Base-by-base conservation (phyloP, 2,113 vertebrate species). In the Sterrhoptilus dennistouni region DNA sequence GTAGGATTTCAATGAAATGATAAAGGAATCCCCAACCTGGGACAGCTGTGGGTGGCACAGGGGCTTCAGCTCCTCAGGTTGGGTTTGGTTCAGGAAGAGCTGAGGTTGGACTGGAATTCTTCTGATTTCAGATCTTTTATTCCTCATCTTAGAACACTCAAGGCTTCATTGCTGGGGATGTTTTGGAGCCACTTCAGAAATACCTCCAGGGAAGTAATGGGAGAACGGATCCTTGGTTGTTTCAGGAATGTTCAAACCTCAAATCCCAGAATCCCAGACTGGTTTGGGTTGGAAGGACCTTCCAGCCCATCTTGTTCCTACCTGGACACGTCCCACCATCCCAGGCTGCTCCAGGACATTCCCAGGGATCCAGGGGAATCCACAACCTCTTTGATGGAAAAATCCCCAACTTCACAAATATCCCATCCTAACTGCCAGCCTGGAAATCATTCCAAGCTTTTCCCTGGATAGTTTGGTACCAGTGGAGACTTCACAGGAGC, bases 351-450 rank as follows among this genome's bases (percentile, higher is more conserved):
- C 47, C 57, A 31, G 0, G 75, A 7, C 75, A 47, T 6, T 40
- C 4, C 13, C 75, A 49, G 28, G 38, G 29, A 18, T 28, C 36
- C 36, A 38, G 50, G 7, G 6, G 17, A 63, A 0, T 28, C 28
- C 69, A 47, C 1, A 0, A 18, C 28, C 17, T 28, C 19, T 45
- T 5, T 8, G 9, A 6, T 0, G 53, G 56, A 36, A 52, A 83
- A 71, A 65, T 54, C 16, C 49, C 53, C 54, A 17, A 14, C 23
- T 70, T n/a, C 24, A 4, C 8, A 20, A 83, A 50, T 38, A 56
- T 23, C 11, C 7, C 28, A 2, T 38, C 38, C 4, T 16, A 24
- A 9, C 4, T 27, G 33, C 18, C 47, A 81, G 52, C 38, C 65
- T 69, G 57, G 27, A 40, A 27, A 61, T 22, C 45, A 47, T 35